Base-by-base conservation (phyloP, 1,140 invertebrate species). In the Drosophila lini region DNA sequence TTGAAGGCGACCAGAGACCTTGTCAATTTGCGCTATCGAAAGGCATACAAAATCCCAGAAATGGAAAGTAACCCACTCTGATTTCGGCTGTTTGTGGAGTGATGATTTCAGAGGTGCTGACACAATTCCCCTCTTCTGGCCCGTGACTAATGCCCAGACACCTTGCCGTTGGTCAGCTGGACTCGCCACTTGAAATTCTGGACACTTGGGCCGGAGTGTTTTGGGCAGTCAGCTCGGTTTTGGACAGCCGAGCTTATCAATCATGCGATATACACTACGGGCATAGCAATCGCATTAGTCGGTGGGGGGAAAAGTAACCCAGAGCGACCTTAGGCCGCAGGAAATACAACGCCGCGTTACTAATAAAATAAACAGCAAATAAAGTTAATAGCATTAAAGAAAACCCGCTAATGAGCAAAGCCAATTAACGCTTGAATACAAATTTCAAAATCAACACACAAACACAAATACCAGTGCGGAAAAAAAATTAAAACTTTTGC, bases 331-430 rank as follows among this genome's bases (percentile, higher is more conserved):
- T 67, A 71, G 79, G 78, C 58, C 83, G 63, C 80, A 88, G 83
- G 83, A 88, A 88, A 88, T 68, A 89, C 83, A 83, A 76, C 64
- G 77, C 71, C 60, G 75, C 53, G 80, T 88, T 88, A 83, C 77
- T 89, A 89, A 88, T 89, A 88, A 89, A 88, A 83, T 83, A 83
- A 88, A 88, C 84, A 80, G 80, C 80, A 88, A 88, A 88, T 89
- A 83, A 88, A 83, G 73, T 88, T 88, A 88, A 88, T 89, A 83
- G 83, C 80, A 88, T 86, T 86, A 86, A 83, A 88, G 78, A 74
- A 76, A 74, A 70, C 73, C 41, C 77, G 84, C 83, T 89, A 88
- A 88, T 89, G 80, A 89, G 80, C 80, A 89, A 88, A 88, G 77
- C 83, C 83, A 88, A 88, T 88, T 88, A 88, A 88, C 84, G 80